Base-by-base conservation (phyloP, 64 coral and sea anemone genomes). In the Pocillopora verrucosa region DNA sequence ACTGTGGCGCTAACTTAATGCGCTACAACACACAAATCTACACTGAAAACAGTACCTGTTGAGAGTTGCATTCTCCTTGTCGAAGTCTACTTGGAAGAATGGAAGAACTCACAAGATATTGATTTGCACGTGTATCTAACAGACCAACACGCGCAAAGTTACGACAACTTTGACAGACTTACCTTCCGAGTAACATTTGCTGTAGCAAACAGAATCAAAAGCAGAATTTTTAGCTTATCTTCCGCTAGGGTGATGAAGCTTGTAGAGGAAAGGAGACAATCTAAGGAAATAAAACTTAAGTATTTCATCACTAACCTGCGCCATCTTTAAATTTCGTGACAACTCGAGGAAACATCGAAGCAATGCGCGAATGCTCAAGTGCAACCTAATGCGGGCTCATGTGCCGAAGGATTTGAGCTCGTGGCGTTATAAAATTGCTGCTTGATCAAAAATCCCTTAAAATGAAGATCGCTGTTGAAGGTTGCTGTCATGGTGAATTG, bases 391-490 rank as follows among this genome's bases (percentile, higher is more conserved):
- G 74, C 73, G 87, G 86, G 91, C 91, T 88, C 91, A 59, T 17
- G 35, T 17, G 4, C 3, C 2, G 13, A 19, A 51, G 6, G 12
- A 10, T 36, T 17, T 3, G 34, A 36, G 11, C 12, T 36, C 17
- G 1, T 37, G 35, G 0, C n/a, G 4, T 13, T 51, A 5, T 1
- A n/a, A 13, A 13, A 69, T 70, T 69, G 61, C 14, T 51, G 20
- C 20, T 0, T 30, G 30, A 0, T 56, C 20, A 25, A 11, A 83
- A 20, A 36, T 41, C 26, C 36, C 79, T 86, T 0, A 99, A 58
- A 9, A 99, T 99, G 97, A 99, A 95, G 80, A 93, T 99, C 56
- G 97, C 97, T 11, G 79, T 99, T 34, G 97, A 99, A 93, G 97
- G 97, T 16, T 99, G 97, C 77, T 92, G 88, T 61, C 97, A 99